A percentile compares a stretch with the other conserved stretches of the same genome.
Evolutionary conservation across 53 echinoderm and acorn worm genomes (phyloP).

Genomic region (Henricia sp.): DNA sequence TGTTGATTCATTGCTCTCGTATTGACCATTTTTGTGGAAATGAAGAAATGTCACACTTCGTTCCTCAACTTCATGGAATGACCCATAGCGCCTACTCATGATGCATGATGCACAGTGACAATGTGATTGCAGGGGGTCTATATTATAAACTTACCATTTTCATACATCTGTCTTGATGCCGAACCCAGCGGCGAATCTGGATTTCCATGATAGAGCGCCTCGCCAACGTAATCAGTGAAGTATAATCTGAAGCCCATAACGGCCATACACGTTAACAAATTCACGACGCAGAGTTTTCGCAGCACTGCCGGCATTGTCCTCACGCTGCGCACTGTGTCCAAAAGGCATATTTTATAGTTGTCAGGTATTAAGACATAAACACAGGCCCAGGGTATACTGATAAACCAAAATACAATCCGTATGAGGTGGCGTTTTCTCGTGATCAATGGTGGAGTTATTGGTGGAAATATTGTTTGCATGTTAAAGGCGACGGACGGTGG

Average conservation of each 20-base stretch:
- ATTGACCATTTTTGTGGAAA: no score
- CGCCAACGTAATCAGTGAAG: slow-evolving; percentile 96
- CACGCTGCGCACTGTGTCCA: slow-evolving; percentile 70
- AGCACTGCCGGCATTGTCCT: slow-evolving; percentile 86
- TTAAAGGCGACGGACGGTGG: slow-evolving; percentile 17
- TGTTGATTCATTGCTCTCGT: no score
- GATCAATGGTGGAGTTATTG: background rate
- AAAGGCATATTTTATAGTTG: background rate
- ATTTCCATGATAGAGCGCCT: slow-evolving; percentile 87
- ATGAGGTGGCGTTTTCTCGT: background rate
- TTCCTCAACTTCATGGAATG: no score
- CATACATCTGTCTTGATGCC: slow-evolving; percentile 59
- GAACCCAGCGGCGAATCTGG: slow-evolving; percentile 73
- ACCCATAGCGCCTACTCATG: no score
- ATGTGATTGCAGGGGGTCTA: no score
- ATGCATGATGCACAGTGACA: no score
- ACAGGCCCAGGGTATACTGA: slow-evolving; percentile 26
- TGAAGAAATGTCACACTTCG: no score
- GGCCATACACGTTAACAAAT: slow-evolving; percentile 79
- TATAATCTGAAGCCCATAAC: slow-evolving; percentile 92
- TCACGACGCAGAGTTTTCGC: slow-evolving; percentile 75
- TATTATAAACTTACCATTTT: slow-evolving; percentile 80
- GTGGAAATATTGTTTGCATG: background rate
- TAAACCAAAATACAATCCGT: slow-evolving; percentile 7
- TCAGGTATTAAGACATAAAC: slow-evolving; percentile 24